Evolutionary conservation across 2,888 invertebrate species (phyloP).

Genomic region (Agonopterix heracliana): DNA sequence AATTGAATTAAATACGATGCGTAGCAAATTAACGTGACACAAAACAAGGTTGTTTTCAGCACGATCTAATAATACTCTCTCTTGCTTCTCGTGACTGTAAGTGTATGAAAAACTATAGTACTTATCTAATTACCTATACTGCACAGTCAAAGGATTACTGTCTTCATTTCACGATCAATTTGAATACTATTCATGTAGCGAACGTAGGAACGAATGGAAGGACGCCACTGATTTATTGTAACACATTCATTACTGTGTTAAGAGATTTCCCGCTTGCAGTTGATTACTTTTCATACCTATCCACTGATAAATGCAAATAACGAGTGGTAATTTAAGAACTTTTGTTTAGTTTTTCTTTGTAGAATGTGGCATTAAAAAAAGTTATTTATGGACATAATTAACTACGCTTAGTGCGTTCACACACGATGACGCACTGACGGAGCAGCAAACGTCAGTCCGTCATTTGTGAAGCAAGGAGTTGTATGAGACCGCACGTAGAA

Average conservation of each 20-base stretch:
- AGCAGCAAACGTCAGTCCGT: too few relatives aligned
- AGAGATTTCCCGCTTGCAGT: too few relatives aligned
- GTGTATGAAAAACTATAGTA: neutral
- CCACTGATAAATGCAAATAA: too few relatives aligned
- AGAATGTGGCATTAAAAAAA: too few relatives aligned
- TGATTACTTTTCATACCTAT: too few relatives aligned
- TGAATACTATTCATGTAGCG: slow-evolving; percentile 2
- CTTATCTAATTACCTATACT: neutral
- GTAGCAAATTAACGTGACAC: neutral
- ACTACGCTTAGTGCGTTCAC: too few relatives aligned
- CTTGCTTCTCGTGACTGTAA: neutral
- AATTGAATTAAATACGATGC: neutral
- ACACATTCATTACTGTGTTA: neutral
- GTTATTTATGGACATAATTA: too few relatives aligned
- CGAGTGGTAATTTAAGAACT: too few relatives aligned
- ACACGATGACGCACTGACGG: too few relatives aligned
- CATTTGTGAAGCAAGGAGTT: too few relatives aligned
- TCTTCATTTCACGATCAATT: slow-evolving; percentile 4
- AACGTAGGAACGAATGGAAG: slow-evolving; percentile 2
- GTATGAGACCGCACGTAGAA: too few relatives aligned
- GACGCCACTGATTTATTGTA: slow-evolving; percentile 1
- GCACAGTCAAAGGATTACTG: neutral
- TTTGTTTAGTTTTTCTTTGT: too few relatives aligned
- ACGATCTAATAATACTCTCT: neutral
- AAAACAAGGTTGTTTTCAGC: neutral